Conservation (phyloP, 1,140 invertebrate genomes). For the Leptopilina clavipes region DNA sequence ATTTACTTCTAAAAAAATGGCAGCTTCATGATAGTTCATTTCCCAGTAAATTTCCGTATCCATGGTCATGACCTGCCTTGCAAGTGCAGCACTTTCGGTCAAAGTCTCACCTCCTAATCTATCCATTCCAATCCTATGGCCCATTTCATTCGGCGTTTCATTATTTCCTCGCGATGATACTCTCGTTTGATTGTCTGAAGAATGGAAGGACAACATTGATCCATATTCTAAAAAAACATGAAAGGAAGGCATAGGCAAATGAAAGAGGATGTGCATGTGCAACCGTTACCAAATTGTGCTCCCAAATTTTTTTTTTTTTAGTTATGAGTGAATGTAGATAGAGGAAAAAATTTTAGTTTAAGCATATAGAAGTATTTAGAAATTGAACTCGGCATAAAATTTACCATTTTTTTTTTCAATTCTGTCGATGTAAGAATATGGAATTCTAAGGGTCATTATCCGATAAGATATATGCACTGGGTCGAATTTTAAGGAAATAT, state of each 20-base stretch:
- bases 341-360: conserved; percentile 7
- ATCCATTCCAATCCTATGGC: conserved; percentile 52
- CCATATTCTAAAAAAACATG: conserved; percentile 73
- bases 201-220: conserved; percentile 72
- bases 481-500: neutral
- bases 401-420: no score
- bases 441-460: conserved; percentile 6
- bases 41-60: conserved; percentile 81
- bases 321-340: no score
- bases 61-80: conserved; percentile 56
- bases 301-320: conserved; percentile 37
- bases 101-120: conserved; percentile 52
- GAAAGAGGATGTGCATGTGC: conserved; percentile 46
- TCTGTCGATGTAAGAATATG: neutral
- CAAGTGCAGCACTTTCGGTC: conserved; percentile 62
- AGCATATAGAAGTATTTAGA: no score
- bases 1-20: conserved; percentile 87
- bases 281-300: conserved; percentile 38
- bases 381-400: no score
- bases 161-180: conserved; percentile 53
- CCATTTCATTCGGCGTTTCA: conserved; percentile 59
- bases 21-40: conserved; percentile 93
- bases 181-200: conserved; percentile 62
- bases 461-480: neutral
- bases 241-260: conserved; percentile 54